Evolutionary conservation across 2,888 invertebrate species (phyloP), one percentile per base, ranked within the genome.

Genomic region (Gnatocerus cornutus): DNA sequence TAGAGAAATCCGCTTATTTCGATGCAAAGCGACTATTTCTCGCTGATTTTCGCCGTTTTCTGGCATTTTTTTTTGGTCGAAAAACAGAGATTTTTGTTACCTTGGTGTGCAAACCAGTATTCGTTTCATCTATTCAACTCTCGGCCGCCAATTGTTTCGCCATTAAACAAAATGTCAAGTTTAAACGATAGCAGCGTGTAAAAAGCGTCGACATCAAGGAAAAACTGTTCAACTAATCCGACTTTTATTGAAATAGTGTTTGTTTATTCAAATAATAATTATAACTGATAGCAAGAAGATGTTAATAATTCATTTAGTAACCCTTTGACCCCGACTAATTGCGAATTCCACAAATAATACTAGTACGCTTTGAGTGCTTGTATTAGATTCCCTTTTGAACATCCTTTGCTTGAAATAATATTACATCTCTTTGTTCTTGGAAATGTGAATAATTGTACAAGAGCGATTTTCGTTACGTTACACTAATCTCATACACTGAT

Each of bases 271-370:
- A 50, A 69, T 55, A 48, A 69, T 69, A 48, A 69, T 69, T 65
- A 46, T 41, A 61, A 52, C 64, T n/a, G 48, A 58, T 68, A 48
- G 37, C 43, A 52, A 55, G 55, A 52, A 69, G 70, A 70, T 62
- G 70, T 70, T 70, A 66, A 61, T 68, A 71, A 64, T 71, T 72
- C 69, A 68, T 70, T 70, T 70, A 59, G 50, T 56, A 46, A 62
- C 69, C 72, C 69, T 72, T 72, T 70, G 72, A 72, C 72, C 72
- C 64, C 29, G 50, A 50, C 61, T 72, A 72, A 72, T 72, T 72
- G 69, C 69, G 43, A 67, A 70, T 70, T 68, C 72, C 63, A 56
- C 63, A 69, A 72, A 70, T 72, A 72, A 70, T 68, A 70, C 61
- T 55, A 59, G 50, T 58, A 39, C 37, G 37, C 63, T 58, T 62